phyloP scores from a whole-genome alignment of 2,113 vertebrate species.

The Poeciliopsis retropinna region DNA sequence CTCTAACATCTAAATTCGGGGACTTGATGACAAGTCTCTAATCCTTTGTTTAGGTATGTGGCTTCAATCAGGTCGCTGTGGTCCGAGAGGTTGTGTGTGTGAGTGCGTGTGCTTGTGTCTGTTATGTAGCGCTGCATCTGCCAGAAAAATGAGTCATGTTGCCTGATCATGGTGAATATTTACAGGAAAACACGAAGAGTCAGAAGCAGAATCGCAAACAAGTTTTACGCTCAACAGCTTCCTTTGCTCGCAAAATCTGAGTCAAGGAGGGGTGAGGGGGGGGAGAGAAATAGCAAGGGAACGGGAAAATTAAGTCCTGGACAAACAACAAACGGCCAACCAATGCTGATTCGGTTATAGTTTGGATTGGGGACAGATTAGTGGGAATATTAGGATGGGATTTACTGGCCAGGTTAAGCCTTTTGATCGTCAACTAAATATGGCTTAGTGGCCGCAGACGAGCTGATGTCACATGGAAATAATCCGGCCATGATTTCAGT shows the following conservation, averaged over 20 bases:
- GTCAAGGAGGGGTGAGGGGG: not conserved
- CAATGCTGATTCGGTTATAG: conserved; percentile 59
- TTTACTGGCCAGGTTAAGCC: conserved; percentile 75
- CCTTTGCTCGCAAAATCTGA: conserved; percentile 9
- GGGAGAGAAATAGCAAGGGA: not conserved
- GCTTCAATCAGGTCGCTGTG: conserved; percentile 53
- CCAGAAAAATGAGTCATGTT: conserved; percentile 48
- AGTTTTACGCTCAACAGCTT: conserved; percentile 24
- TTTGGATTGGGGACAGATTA: conserved; percentile 78
- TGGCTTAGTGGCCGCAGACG: conserved; percentile 69
- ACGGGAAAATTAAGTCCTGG: conserved; percentile 11
- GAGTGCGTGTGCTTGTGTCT: conserved; percentile 6
- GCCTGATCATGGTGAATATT: conserved; percentile 40
- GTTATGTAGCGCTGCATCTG: conserved; percentile 18
- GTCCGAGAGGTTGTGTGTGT: conserved; percentile 11
- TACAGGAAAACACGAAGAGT: conserved; percentile 37
- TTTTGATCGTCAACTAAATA: conserved; percentile 78
- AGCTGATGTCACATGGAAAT: conserved; percentile 70
- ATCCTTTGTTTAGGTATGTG: conserved; percentile 66
- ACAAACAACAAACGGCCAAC: conserved; percentile 52
- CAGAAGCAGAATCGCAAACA: conserved; percentile 38
- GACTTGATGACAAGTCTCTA: conserved; percentile 63
- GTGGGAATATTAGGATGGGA: conserved; percentile 72
- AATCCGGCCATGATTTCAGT: conserved; percentile 71
- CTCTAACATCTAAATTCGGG: conserved; percentile 43